A percentile compares a stretch with the other conserved stretches of the same genome.
Conservation (phyloP, 23 tunicate species). For the Aplidium turbinatum region DNA sequence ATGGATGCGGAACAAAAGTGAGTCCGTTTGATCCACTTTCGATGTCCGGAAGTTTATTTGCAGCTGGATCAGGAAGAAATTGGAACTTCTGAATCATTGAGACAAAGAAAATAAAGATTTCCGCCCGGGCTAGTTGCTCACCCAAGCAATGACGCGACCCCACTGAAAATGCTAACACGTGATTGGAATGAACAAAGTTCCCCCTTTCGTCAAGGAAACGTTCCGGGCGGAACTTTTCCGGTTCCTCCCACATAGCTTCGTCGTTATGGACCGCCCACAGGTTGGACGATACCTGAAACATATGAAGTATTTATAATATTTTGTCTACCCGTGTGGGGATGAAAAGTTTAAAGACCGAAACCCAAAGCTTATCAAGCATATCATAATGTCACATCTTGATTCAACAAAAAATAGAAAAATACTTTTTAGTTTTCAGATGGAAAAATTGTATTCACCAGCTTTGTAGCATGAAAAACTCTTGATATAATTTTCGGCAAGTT, state of each 20-base stretch:
- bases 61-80: conserved; percentile 3
- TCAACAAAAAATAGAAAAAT: too few relatives aligned
- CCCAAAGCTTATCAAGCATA: too few relatives aligned
- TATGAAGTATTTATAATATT: too few relatives aligned
- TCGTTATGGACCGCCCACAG: conserved; percentile 4
- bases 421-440: too few relatives aligned
- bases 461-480: too few relatives aligned
- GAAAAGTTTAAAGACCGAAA: too few relatives aligned
- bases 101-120: conserved; percentile 16
- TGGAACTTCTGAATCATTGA: not conserved
- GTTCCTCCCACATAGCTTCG: conserved; percentile 1
- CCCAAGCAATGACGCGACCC: conserved; percentile 12
- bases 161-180: not conserved
- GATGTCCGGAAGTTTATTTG: not conserved
- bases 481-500: too few relatives aligned
- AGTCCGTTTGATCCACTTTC: conserved; percentile 10
- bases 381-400: too few relatives aligned
- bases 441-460: too few relatives aligned
- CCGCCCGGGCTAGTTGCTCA: conserved; percentile 18
- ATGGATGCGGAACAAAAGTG: conserved; percentile 8
- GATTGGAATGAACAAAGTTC: not conserved
- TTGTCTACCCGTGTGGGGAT: too few relatives aligned
- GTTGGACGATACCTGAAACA: conserved; percentile 4
- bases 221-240: conserved; percentile 10
- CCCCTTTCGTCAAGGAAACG: conserved; percentile 7